These are phyloP conservation scores for Strongylocentrotus purpuratus DNA, from an alignment of 35 echinoderm and acorn worm genomes.

Conservation along the genomic window DNA sequence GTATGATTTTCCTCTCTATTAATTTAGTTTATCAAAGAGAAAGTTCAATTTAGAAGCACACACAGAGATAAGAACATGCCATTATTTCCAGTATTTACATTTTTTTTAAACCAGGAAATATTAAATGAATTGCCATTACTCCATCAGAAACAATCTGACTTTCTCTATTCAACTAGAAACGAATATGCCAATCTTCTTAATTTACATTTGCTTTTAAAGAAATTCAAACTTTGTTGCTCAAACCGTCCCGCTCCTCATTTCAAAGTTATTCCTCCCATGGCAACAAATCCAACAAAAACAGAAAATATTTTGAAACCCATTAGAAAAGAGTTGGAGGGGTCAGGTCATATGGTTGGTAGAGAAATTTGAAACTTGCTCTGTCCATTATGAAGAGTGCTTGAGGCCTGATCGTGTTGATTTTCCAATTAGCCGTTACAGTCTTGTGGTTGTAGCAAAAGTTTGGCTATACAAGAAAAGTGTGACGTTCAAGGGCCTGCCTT, in stretches of 20 bases:
- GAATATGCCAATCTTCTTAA: background rate
- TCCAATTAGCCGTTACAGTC: background rate
- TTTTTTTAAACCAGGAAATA: no score
- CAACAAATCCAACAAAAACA: background rate
- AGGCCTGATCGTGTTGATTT: background rate
- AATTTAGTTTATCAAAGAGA: no score
- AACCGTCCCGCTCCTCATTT: background rate
- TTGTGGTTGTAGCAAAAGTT: background rate
- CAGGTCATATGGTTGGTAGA: background rate
- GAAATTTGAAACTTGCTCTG: background rate
- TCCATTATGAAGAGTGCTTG: background rate
- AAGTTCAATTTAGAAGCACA: no score
- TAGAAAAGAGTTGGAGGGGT: background rate
- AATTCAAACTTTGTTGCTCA: background rate
- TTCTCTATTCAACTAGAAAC: no score
- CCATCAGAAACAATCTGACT: no score
- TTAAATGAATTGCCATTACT: no score
- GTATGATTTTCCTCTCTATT: no score
- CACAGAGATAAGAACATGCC: no score
- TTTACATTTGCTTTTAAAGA: background rate
- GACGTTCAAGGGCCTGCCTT: background rate
- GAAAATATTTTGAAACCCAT: background rate
- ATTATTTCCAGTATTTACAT: no score
- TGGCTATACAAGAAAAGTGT: background rate
- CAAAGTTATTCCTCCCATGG: background rate